phyloP scores from a whole-genome alignment of 2,113 vertebrate species.

The Eleginops maclovinus region DNA sequence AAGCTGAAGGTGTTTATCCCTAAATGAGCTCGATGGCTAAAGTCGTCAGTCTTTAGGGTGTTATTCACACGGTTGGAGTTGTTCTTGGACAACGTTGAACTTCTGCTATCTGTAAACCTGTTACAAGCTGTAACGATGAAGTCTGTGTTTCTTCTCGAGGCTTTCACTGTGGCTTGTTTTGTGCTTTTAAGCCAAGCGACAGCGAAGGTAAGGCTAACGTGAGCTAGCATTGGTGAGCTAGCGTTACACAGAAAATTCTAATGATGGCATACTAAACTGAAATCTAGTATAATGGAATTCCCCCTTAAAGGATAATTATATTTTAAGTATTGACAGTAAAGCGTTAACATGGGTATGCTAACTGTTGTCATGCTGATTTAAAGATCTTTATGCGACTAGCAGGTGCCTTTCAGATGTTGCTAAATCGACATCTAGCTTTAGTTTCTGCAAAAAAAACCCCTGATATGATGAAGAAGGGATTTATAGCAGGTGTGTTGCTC shows the following conservation, averaged over 20 bases:
- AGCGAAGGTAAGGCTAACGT: constrained; percentile 80
- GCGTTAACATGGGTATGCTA: too few species aligned
- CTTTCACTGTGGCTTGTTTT: constrained; percentile 60
- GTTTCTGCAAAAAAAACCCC: too few species aligned
- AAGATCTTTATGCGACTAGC: background rate
- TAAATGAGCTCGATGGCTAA: constrained; percentile 43
- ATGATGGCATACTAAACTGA: background rate
- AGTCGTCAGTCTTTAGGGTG: background rate
- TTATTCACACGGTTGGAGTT: background rate
- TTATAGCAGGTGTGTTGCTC: background rate
- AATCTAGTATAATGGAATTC: background rate
- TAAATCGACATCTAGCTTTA: background rate
- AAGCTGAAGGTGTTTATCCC: constrained; percentile 57
- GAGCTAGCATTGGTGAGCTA: constrained; percentile 33
- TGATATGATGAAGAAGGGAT: too few species aligned
- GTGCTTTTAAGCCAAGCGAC: constrained; percentile 69
- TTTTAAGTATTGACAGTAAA: background rate
- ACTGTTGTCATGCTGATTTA: background rate
- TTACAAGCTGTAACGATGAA: constrained; percentile 62
- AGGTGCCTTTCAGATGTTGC: background rate
- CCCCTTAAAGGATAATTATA: background rate
- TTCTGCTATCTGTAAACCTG: background rate
- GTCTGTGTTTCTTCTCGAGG: constrained; percentile 25
- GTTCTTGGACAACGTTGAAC: constrained; percentile 2
- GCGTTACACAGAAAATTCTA: background rate